Evolutionary conservation across 2,797 vertebrate species (phyloP), one percentile per base, ranked within the genome.

Genomic region (Platyrinchus mystaceus): DNA sequence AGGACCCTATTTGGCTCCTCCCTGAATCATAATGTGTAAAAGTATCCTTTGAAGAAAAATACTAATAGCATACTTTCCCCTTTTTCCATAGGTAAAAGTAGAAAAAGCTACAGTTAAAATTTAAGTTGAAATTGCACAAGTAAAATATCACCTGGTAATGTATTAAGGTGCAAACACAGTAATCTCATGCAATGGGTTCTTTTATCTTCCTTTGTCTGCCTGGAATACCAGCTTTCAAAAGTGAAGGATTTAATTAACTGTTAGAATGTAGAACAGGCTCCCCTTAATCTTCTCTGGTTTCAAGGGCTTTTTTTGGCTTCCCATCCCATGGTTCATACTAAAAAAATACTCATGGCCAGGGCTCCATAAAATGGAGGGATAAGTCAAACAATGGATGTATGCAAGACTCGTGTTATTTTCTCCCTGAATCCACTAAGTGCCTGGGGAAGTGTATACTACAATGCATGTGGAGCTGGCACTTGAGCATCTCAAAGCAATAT

Each of bases 191-290:
- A 87, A 24, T 62, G 22, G 39, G 20, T 70, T 89, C 44, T 84
- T 93, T 83, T 68, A 71, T 73, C 62, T 88, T 90, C 63, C 79
- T 94, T 91, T 90, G 79, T 91, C 71, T 94, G 47, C 68, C 70
- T 92, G 47, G 41, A 95, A 96, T 30, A 90, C 24, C 32, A 59
- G 44, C 47, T 83, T 92, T 58, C 49, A 80, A 81, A 95, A 92
- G 50, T 8, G 24, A 95, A 96, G 56, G 30, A 83, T 90, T 93
- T 91, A 87, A 94, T 97, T 88, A 97, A 94, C 47, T 86, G 49
- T 37, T 94, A 69, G 53, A 93, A 71, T 30, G 70, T 69, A 69
- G 23, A 94, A 86, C 52, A 94, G 26, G 28, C 20, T 96, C 52
- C 83, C 41, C 26, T 87, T 93, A 88, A 93, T 84, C 60, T 84